Evolutionary conservation across 37 sponge, comb jelly and placozoan species (phyloP).

Genomic region (Hormiphora californensis): DNA sequence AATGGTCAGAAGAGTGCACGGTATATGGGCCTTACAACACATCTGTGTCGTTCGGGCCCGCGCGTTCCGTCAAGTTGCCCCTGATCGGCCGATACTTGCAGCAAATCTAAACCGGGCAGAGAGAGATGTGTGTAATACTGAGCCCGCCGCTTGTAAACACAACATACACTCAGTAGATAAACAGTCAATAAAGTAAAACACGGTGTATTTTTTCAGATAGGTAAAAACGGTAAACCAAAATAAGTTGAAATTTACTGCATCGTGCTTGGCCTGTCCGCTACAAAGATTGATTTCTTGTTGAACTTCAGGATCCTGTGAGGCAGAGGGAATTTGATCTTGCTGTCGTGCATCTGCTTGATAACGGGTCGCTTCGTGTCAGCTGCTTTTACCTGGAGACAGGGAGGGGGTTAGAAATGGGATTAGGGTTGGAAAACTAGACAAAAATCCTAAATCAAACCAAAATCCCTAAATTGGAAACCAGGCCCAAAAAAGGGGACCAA

Average conservation of each 20-base stretch:
- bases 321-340: conserved; percentile 87
- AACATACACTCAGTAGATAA: neutral
- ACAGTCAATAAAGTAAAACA: neutral
- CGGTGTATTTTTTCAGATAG: neutral
- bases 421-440: neutral
- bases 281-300: conserved; percentile 77
- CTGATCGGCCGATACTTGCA: too few species aligned
- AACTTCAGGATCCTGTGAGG: conserved; percentile 78
- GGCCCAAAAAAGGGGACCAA: neutral
- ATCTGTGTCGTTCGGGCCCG: too few species aligned
- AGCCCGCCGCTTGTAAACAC: neutral
- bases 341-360: conserved; percentile 62
- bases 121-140: too few species aligned
- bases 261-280: conserved; percentile 78
- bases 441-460: too few species aligned
- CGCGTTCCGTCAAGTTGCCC: too few species aligned
- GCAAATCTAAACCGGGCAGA: too few species aligned
- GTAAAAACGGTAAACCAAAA: conserved; percentile 45
- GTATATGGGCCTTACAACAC: too few species aligned
- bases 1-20: too few species aligned
- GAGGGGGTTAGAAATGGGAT: neutral
- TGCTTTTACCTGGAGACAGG: neutral
- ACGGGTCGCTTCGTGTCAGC: conserved; percentile 35
- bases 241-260: conserved; percentile 59
- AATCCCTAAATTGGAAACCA: too few species aligned